These are phyloP conservation scores for Scolopax rusticola DNA, from an alignment of 2,797 vertebrate species.

Conservation along the genomic window DNA sequence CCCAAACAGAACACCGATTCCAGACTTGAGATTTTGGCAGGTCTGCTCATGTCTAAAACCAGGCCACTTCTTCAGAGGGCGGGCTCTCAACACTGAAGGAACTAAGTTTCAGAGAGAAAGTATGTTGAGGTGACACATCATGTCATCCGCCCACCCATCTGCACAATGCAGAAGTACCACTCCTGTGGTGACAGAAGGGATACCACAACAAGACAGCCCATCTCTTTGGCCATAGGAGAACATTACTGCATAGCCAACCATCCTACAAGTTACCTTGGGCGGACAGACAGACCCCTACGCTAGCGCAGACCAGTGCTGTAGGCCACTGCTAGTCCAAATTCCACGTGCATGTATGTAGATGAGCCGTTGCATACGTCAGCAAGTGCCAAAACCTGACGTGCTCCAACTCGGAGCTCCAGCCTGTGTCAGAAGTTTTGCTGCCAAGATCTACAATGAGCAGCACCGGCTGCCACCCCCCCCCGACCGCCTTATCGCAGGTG, in stretches of 20 bases:
- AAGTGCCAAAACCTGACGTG: fast-evolving
- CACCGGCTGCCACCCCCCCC: neutral
- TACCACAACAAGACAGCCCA: neutral
- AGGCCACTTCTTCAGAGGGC: neutral
- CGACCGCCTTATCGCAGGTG: neutral
- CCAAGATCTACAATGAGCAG: neutral
- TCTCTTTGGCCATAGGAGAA: neutral
- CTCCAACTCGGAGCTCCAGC: neutral
- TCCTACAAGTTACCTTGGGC: neutral
- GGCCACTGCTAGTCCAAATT: neutral
- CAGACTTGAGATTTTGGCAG: neutral
- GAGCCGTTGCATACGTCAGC: fast-evolving
- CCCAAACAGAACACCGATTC: neutral
- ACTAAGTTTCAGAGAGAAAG: neutral
- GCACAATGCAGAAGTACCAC: neutral
- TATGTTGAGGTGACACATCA: neutral
- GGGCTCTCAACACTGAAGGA: neutral
- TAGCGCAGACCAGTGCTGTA: neutral
- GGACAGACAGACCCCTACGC: neutral
- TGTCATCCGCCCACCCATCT: neutral
- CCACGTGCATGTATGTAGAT: fast-evolving
- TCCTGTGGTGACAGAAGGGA: neutral
- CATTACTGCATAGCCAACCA: fast-evolving
- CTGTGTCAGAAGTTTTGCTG: neutral
- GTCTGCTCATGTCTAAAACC: neutral